These are phyloP conservation scores for Molorchus minor DNA, from an alignment of 2,888 invertebrate species.

Conservation along the genomic window DNA sequence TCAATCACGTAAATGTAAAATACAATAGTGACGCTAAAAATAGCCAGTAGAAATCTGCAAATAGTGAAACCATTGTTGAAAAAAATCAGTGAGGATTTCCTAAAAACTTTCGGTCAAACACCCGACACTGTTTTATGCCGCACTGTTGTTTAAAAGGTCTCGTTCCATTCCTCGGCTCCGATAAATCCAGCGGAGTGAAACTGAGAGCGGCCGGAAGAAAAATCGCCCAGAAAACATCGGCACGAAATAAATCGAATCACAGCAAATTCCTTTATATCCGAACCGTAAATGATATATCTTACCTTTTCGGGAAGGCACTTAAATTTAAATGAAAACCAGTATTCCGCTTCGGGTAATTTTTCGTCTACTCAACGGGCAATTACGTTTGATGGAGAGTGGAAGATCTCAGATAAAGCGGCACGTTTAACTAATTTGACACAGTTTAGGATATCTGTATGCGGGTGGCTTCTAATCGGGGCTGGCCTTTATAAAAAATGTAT, in stretches of 20 bases:
- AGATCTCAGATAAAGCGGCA: no score
- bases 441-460: no score
- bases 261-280: constrained; percentile 50
- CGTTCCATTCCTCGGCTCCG: constrained; percentile 23
- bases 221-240: constrained; percentile 42
- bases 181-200: constrained; percentile 45
- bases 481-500: no score
- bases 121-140: no score
- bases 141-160: constrained; percentile 26
- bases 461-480: no score
- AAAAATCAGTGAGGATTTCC: no score
- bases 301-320: constrained; percentile 35
- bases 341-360: background rate
- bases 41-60: no score
- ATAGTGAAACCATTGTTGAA: no score
- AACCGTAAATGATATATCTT: constrained; percentile 51
- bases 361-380: background rate
- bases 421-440: no score
- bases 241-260: constrained; percentile 54
- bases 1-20: no score
- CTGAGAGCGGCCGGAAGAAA: constrained; percentile 49
- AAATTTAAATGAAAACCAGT: constrained; percentile 28
- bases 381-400: background rate
- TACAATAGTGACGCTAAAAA: no score
- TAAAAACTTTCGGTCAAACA: no score